Percentiles rank a stretch among this genome's conserved stretches.
These are phyloP conservation scores for Papilio machaon DNA, from an alignment of 1,140 invertebrate species.

Conservation along the genomic window DNA sequence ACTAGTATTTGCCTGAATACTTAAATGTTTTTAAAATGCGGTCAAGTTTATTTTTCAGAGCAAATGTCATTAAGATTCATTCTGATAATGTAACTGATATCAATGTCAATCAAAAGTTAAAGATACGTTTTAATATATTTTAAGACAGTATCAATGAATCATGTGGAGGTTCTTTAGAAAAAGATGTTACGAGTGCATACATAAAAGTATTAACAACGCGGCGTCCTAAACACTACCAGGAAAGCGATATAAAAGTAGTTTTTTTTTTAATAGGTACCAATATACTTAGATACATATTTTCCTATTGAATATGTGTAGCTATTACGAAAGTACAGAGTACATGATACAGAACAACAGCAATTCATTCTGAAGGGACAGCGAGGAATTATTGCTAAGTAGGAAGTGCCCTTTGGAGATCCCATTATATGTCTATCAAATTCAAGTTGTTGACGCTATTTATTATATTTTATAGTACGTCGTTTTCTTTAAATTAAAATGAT, in stretches of 20 bases:
- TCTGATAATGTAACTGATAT: not conserved
- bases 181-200: not conserved
- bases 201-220: not conserved
- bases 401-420: conserved; percentile 12
- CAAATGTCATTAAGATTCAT: not conserved
- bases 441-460: not conserved
- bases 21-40: not conserved
- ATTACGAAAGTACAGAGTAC: not conserved
- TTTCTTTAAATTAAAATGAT: not conserved
- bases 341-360: conserved; percentile 4
- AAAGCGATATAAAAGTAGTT: not conserved
- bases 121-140: too few species aligned
- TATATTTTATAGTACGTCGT: not conserved
- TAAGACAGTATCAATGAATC: not conserved
- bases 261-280: not conserved
- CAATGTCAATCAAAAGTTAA: not conserved
- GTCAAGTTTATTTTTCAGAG: not conserved
- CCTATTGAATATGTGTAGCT: not conserved
- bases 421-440: conserved; percentile 9
- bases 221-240: not conserved
- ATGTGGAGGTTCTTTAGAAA: not conserved
- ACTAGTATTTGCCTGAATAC: not conserved
- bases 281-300: not conserved
- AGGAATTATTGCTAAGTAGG: conserved; percentile 5
- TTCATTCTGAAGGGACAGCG: not conserved